These are phyloP conservation scores for Pyrocephalus nanus DNA, from an alignment of 2,797 vertebrate species.

Conservation along the genomic window DNA sequence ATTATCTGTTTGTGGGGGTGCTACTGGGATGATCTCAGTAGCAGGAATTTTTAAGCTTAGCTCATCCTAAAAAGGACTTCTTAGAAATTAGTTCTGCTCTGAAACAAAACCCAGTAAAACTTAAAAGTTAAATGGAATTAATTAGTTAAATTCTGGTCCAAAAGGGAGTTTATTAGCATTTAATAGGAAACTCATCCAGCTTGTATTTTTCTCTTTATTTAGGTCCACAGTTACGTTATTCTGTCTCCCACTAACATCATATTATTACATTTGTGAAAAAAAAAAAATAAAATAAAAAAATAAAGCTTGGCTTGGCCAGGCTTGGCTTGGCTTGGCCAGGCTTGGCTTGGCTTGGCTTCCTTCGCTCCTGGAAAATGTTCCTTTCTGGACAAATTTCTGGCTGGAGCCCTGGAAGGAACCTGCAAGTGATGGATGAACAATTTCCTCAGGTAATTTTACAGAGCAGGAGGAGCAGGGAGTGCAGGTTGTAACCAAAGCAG, in stretches of 20 bases:
- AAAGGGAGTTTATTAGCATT: not conserved
- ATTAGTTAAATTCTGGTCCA: not conserved
- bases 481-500: not conserved
- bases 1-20: not conserved
- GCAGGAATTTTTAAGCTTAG: not conserved
- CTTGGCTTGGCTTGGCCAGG: too few species aligned
- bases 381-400: slow-evolving; percentile 23
- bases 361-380: slow-evolving; percentile 24
- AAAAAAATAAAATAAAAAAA: not conserved
- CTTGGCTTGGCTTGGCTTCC: not conserved
- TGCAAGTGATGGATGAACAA: slow-evolving; percentile 25
- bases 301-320: not conserved
- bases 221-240: not conserved
- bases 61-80: not conserved
- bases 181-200: not conserved
- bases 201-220: not conserved
- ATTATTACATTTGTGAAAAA: not conserved
- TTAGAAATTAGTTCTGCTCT: not conserved
- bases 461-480: not conserved
- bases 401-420: slow-evolving; percentile 4
- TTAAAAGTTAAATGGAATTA: not conserved
- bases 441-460: slow-evolving; percentile 11
- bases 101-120: not conserved
- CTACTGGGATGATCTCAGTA: too few species aligned
- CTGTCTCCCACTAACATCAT: not conserved